Evolutionary conservation across 1,140 invertebrate genomes (phyloP).

Genomic region (Neodiprion fabricii): DNA sequence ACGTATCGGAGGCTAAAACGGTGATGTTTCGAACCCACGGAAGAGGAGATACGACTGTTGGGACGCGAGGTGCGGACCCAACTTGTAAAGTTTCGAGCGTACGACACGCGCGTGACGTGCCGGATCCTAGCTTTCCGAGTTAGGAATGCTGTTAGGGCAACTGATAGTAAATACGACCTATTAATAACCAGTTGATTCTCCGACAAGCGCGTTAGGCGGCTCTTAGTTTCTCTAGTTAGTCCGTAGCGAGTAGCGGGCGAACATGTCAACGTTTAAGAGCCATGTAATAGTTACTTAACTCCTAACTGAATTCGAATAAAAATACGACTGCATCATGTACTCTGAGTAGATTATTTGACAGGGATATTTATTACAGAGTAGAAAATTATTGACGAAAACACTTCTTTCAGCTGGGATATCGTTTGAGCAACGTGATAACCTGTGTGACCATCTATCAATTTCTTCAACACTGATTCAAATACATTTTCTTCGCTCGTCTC

Average conservation of each 20-base stretch:
- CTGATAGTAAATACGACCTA: slow-evolving; percentile 7
- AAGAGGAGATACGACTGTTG: not conserved
- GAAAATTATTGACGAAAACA: no score
- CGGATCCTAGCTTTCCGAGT: not conserved
- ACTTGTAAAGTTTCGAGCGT: not conserved
- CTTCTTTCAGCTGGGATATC: no score
- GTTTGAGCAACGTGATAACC: no score
- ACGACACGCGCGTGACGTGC: not conserved
- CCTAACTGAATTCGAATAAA: no score
- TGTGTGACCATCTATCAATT: no score
- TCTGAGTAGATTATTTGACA: no score
- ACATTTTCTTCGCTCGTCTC: no score
- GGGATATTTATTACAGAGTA: no score
- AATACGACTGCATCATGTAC: no score
- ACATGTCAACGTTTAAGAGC: not conserved
- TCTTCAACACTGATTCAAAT: no score
- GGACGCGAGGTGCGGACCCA: not conserved
- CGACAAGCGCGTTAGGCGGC: not conserved
- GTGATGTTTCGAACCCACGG: not conserved
- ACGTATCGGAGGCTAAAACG: not conserved
- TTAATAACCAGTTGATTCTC: not conserved
- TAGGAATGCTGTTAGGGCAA: not conserved
- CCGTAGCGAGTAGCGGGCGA: not conserved
- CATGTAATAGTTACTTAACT: no score
- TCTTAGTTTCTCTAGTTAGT: not conserved